phyloP scores from a whole-genome alignment of 2,888 invertebrate species.

The Bellardia bayeri region DNA sequence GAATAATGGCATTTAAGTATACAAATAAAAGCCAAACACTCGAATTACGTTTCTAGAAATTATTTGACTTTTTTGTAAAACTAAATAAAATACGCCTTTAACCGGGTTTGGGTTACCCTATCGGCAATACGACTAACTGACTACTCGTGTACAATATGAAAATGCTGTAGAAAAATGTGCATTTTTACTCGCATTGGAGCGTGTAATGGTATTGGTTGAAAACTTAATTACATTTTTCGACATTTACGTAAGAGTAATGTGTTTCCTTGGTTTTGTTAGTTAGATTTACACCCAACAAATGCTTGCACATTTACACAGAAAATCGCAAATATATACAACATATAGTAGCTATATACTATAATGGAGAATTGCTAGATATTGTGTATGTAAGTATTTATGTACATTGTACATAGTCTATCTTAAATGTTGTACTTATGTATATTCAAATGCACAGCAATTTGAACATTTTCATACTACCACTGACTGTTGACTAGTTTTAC shows the following conservation, averaged over 20 bases:
- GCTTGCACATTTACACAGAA: not conserved
- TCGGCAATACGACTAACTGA: not conserved
- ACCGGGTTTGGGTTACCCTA: slow-evolving; percentile 23
- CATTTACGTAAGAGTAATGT: slow-evolving; percentile 74
- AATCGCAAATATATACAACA: not conserved
- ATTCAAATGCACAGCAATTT: slow-evolving; percentile 46
- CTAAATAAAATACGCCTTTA: not conserved
- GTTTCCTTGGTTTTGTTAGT: slow-evolving; percentile 73
- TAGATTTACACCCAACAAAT: slow-evolving; percentile 68
- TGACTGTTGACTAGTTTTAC: slow-evolving; percentile 30
- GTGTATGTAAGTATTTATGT: not conserved
- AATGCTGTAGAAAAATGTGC: slow-evolving; percentile 58
- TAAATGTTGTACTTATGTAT: slow-evolving; percentile 9
- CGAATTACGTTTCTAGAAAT: too few species aligned
- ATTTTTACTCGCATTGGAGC: slow-evolving; percentile 69
- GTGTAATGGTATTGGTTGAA: slow-evolving; percentile 74
- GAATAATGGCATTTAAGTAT: too few species aligned
- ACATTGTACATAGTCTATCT: slow-evolving; percentile 45
- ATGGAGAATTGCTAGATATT: slow-evolving; percentile 20
- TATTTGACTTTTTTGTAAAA: too few species aligned
- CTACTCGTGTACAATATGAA: slow-evolving; percentile 15
- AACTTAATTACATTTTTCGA: slow-evolving; percentile 75
- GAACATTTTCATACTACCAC: slow-evolving; percentile 48
- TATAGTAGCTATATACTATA: slow-evolving; percentile 7
- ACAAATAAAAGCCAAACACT: too few species aligned